These are phyloP conservation scores for Eclectus roratus DNA, from an alignment of 2,113 vertebrate species.

Conservation along the genomic window DNA sequence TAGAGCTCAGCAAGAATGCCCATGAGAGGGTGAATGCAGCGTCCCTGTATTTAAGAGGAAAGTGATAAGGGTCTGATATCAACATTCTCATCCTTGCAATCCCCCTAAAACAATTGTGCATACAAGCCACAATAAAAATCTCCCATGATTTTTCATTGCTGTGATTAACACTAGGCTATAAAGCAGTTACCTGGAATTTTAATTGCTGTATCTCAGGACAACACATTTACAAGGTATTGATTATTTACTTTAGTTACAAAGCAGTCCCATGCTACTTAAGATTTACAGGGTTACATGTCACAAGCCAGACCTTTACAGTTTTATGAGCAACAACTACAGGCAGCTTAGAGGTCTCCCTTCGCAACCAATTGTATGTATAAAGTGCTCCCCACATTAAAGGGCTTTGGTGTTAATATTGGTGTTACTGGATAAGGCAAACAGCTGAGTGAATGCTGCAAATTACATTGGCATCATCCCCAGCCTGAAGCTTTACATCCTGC, in stretches of 20 bases:
- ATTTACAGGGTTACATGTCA: conserved; percentile 23
- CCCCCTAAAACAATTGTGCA: no score
- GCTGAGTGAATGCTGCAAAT: neutral
- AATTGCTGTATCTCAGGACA: neutral
- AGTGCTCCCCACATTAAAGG: accelerated
- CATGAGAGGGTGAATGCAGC: accelerated
- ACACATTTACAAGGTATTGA: neutral
- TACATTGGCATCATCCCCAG: accelerated
- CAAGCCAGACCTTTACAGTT: neutral
- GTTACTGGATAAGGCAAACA: neutral
- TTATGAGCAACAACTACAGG: neutral
- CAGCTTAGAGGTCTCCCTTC: neutral
- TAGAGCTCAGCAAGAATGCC: neutral
- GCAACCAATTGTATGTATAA: accelerated
- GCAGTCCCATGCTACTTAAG: conserved; percentile 20
- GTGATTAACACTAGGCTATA: neutral
- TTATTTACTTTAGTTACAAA: conserved; percentile 21
- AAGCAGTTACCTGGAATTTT: neutral
- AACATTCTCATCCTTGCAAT: neutral
- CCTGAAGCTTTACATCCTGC: neutral
- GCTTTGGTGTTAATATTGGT: neutral
- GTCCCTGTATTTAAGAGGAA: no score
- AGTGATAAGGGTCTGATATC: neutral
- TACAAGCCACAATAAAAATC: neutral
- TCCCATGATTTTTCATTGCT: accelerated